A percentile compares a stretch with the other conserved stretches of the same genome.
Conservation (phyloP, 2,113 vertebrate species). For the Cacatua alba region DNA sequence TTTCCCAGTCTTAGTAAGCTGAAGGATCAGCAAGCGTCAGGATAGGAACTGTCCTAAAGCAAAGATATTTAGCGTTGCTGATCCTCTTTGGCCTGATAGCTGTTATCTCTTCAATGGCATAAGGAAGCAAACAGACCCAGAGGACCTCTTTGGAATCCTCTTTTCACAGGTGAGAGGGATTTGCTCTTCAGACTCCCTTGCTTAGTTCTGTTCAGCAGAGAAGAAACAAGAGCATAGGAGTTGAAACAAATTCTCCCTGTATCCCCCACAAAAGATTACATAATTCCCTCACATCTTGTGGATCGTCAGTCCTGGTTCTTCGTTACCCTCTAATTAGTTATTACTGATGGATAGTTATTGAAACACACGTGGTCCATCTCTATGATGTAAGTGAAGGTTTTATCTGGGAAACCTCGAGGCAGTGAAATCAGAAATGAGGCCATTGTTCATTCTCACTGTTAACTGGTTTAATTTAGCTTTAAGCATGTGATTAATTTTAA, state of each 20-base stretch:
- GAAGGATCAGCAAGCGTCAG: background rate
- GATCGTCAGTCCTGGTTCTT: background rate
- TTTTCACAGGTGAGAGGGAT: background rate
- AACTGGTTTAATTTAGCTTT: constrained; percentile 4
- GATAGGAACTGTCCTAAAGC: background rate
- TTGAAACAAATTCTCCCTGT: background rate
- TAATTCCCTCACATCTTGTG: background rate
- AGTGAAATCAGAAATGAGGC: background rate
- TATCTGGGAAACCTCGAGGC: background rate
- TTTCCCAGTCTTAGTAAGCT: background rate
- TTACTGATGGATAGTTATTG: background rate
- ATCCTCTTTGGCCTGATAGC: background rate
- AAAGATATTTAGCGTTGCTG: background rate
- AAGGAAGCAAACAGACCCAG: background rate
- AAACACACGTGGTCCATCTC: background rate
- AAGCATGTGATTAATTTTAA: constrained; percentile 34
- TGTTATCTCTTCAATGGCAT: background rate
- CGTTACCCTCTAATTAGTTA: background rate
- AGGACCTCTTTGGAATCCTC: background rate
- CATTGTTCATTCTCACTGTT: background rate
- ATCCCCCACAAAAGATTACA: background rate
- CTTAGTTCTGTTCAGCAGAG: background rate
- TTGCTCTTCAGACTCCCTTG: background rate
- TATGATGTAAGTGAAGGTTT: background rate
- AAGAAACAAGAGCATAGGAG: background rate